Conservation (phyloP, 2,113 vertebrate genomes). For the Talpa occidentalis region DNA sequence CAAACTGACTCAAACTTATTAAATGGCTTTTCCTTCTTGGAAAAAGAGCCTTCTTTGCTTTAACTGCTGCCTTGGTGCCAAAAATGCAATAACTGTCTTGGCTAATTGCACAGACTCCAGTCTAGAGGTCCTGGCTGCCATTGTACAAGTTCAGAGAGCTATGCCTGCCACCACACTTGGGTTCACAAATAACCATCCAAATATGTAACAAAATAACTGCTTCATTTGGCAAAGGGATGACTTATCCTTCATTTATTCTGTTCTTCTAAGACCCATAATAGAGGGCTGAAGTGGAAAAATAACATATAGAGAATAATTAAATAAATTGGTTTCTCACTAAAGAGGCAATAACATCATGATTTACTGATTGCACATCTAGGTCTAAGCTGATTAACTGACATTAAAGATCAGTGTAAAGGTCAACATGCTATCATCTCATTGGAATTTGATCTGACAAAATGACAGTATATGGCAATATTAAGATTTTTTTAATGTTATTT, state of each 20-base stretch:
- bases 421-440: not conserved
- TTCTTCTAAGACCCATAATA: not conserved
- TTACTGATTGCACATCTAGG: not conserved
- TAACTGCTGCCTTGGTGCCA: conserved; percentile 83
- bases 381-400: not conserved
- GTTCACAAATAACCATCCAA: not conserved
- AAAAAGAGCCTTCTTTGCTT: conserved; percentile 80
- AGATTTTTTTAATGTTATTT: too few species aligned
- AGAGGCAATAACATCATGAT: not conserved
- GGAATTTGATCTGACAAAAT: not conserved
- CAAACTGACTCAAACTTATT: conserved; percentile 84
- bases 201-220: not conserved
- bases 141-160: not conserved
- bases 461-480: not conserved
- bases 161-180: not conserved
- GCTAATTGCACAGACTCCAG: conserved; percentile 36
- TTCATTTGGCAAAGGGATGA: not conserved
- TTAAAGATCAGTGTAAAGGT: not conserved
- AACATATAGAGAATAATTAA: not conserved
- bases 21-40: conserved; percentile 83
- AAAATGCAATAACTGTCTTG: conserved; percentile 74
- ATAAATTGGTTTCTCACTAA: conserved; percentile 1
- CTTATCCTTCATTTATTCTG: not conserved
- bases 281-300: not conserved
- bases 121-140: not conserved